Conservation (phyloP, 1,140 invertebrate species). For the Sogatella furcifera region DNA sequence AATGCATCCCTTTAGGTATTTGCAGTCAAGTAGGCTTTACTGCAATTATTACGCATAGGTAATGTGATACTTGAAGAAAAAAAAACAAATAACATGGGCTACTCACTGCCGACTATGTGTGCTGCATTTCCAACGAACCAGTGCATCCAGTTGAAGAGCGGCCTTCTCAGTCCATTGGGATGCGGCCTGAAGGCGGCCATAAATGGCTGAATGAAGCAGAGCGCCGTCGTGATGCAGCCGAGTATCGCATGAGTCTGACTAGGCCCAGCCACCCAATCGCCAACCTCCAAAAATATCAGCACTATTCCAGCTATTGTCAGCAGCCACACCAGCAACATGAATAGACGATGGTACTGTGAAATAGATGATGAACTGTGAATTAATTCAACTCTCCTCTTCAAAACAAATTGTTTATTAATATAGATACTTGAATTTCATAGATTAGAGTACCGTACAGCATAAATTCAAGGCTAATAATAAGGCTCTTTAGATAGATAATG, state of each 20-base stretch:
- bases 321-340: constrained; percentile 73
- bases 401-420: neutral
- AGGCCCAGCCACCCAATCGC: constrained; percentile 54
- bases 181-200: constrained; percentile 78
- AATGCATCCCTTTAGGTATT: no score
- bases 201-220: constrained; percentile 81
- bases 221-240: constrained; percentile 60
- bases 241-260: constrained; percentile 72
- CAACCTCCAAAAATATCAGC: constrained; percentile 73
- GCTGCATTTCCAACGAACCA: constrained; percentile 89
- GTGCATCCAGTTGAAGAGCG: constrained; percentile 90
- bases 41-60: no score
- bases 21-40: no score
- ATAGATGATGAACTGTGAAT: constrained; percentile 9
- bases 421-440: no score
- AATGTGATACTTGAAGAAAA: no score
- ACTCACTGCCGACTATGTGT: constrained; percentile 79
- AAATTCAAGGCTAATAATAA: no score
- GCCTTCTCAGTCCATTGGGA: constrained; percentile 64
- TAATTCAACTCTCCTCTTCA: no score
- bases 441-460: no score
- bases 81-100: neutral
- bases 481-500: no score
- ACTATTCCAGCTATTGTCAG: constrained; percentile 67
- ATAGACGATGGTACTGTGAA: constrained; percentile 68